These are phyloP conservation scores for Drosophila lini DNA, from an alignment of 1,140 invertebrate species.

Conservation along the genomic window DNA sequence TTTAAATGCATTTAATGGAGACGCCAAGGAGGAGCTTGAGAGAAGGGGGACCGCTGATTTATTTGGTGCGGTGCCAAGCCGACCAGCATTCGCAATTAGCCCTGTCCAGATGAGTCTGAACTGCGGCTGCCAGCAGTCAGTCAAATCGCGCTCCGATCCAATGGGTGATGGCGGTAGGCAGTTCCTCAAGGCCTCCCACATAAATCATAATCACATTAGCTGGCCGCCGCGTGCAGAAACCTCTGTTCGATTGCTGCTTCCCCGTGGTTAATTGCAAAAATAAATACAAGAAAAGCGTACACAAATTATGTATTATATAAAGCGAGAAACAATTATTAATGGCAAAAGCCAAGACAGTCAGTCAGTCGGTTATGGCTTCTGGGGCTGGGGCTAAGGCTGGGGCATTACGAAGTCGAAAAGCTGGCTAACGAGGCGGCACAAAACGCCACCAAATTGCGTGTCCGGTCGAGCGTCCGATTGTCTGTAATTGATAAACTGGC, in stretches of 20 bases:
- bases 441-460: constrained; percentile 64
- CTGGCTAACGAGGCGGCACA: constrained; percentile 73
- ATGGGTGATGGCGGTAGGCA: constrained; percentile 25
- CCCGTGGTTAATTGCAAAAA: constrained; percentile 51
- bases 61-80: constrained; percentile 36
- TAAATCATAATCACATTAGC: constrained; percentile 80
- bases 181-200: constrained; percentile 65
- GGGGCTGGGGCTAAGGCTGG: constrained; percentile 13
- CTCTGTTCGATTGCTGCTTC: constrained; percentile 36
- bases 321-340: constrained; percentile 68
- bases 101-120: constrained; percentile 29
- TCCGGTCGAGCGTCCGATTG: constrained; percentile 39
- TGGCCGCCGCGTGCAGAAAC: constrained; percentile 44
- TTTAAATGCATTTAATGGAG: constrained; percentile 43
- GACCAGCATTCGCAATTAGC: constrained; percentile 75
- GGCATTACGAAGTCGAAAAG: constrained; percentile 26
- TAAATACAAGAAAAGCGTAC: constrained; percentile 51
- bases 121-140: constrained; percentile 41
- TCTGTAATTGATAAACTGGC: constrained; percentile 77
- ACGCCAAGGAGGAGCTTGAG: background rate
- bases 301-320: constrained; percentile 72
- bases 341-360: constrained; percentile 54
- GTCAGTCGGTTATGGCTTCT: constrained; percentile 13
- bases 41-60: constrained; percentile 33
- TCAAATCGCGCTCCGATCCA: constrained; percentile 9